A percentile compares a stretch with the other conserved stretches of the same genome.
These are phyloP conservation scores for Tethea ocularis DNA, from an alignment of 2,888 invertebrate species.

Conservation along the genomic window DNA sequence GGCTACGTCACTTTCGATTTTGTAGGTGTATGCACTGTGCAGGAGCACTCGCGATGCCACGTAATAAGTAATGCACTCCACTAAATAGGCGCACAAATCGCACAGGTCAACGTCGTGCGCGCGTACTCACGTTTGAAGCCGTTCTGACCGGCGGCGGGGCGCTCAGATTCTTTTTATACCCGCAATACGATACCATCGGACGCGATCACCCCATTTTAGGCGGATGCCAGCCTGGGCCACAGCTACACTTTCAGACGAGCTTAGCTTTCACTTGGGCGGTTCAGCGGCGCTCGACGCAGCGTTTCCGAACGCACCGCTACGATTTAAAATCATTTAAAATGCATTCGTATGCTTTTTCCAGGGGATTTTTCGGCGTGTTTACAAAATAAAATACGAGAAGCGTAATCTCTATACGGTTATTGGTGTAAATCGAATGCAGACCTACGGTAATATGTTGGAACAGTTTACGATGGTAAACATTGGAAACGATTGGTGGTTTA, in stretches of 20 bases:
- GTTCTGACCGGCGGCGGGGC: constrained; percentile 94
- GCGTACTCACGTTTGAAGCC: constrained; percentile 97
- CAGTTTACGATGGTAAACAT: constrained; percentile 9
- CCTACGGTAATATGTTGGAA: constrained; percentile 11
- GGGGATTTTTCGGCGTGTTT: constrained; percentile 29
- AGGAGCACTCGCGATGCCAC: constrained; percentile 51
- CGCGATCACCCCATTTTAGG: constrained; percentile 83
- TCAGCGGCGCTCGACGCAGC: constrained; percentile 47
- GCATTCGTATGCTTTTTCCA: constrained; percentile 16
- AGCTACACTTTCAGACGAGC: constrained; percentile 77
- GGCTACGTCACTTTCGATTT: constrained; percentile 56
- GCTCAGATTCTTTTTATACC: constrained; percentile 90
- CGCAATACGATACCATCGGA: constrained; percentile 89
- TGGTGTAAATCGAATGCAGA: constrained; percentile 32
- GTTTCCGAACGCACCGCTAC: constrained; percentile 26
- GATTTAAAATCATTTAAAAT: constrained; percentile 9
- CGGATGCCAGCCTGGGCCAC: constrained; percentile 72
- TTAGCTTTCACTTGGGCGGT: constrained; percentile 76
- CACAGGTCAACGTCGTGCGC: constrained; percentile 58
- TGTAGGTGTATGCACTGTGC: constrained; percentile 37
- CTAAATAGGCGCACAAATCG: constrained; percentile 44
- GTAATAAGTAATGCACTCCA: constrained; percentile 56
- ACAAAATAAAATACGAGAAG: constrained; percentile 39
- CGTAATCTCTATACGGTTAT: constrained; percentile 25
- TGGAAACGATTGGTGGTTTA: not conserved